Evolutionary conservation across 2,797 vertebrate genomes (phyloP), one percentile per base, ranked within the genome.

Genomic region (Cossypha heuglini): DNA sequence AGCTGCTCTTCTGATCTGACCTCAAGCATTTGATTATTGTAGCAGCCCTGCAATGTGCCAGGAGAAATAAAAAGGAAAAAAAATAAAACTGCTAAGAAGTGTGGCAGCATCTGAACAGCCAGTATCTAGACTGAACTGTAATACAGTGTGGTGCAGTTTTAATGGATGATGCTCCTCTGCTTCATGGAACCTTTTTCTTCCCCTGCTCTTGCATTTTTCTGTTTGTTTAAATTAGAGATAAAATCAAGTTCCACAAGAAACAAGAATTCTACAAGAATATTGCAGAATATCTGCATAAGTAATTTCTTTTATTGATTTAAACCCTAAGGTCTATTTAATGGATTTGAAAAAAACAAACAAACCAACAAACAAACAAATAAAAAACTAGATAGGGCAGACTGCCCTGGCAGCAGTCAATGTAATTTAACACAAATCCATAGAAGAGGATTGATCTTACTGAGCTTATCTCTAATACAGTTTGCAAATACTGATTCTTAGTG

Each of bases 261-360:
- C 31, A 82, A 71, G 29, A 94, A 66, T 83, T 94, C 64, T 81
- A 73, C 40, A 86, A 48, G 38, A 93, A 86, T 85, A 93, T 42
- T 82, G 48, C 68, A 67, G 64, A 88, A 93, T 79, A 83, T 58
- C 57, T 88, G 71, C 19, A 28, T 52, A 95, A 93, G 37, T 88
- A 92, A 85, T 91, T 91, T 78, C 4, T 94, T 86, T 31, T 37
- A 90, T 84, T 84, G 86, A 96, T 90, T 92, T 91, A 94, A 95
- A 90, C 8, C 24, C 28, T 81, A 57, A 61, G 68, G 61, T 92
- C 73, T 93, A 86, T 75, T 93, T 81, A 81, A 88, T 38, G 33
- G 86, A 84, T 94, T 90, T 7, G 0, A 10, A 61, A 86, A 74
- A 42, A 18, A 18, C 17, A 42, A 42, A 42, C 40, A 6, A 28